Conservation (phyloP, 2,888 invertebrate genomes). For the Leucozona laternaria region DNA sequence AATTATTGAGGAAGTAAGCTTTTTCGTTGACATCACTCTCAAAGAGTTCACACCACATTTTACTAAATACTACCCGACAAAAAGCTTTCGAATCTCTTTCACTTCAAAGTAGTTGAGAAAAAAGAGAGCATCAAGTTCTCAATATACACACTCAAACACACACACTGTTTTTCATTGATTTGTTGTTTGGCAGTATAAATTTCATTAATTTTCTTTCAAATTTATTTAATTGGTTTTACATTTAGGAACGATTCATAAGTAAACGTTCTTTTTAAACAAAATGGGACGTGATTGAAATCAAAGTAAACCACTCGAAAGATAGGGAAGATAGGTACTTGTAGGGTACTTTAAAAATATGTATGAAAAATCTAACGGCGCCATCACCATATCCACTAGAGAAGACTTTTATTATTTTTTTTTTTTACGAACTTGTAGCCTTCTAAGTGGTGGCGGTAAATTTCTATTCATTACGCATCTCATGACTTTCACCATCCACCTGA, state of each 20-base stretch:
- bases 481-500: constrained; percentile 37
- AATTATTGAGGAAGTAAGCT: constrained; percentile 3
- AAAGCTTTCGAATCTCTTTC: constrained; percentile 25
- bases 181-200: constrained; percentile 29
- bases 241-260: constrained; percentile 25
- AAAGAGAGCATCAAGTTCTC: constrained; percentile 2
- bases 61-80: background rate
- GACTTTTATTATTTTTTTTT: background rate
- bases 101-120: background rate
- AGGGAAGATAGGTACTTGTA: constrained; percentile 23
- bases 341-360: constrained; percentile 3
- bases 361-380: constrained; percentile 16
- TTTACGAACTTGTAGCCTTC: constrained; percentile 9
- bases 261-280: constrained; percentile 1
- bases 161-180: constrained; percentile 75
- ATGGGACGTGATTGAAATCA: constrained; percentile 29
- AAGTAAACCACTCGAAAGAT: constrained; percentile 32
- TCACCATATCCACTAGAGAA: constrained; percentile 7
- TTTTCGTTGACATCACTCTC: background rate
- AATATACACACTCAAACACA: no score
- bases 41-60: background rate
- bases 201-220: constrained; percentile 37
- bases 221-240: constrained; percentile 31
- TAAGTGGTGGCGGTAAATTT: constrained; percentile 35
- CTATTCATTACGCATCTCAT: constrained; percentile 57